These are phyloP conservation scores for Brachyhypopomus gauderio DNA, from an alignment of 2,113 vertebrate genomes.

Conservation along the genomic window DNA sequence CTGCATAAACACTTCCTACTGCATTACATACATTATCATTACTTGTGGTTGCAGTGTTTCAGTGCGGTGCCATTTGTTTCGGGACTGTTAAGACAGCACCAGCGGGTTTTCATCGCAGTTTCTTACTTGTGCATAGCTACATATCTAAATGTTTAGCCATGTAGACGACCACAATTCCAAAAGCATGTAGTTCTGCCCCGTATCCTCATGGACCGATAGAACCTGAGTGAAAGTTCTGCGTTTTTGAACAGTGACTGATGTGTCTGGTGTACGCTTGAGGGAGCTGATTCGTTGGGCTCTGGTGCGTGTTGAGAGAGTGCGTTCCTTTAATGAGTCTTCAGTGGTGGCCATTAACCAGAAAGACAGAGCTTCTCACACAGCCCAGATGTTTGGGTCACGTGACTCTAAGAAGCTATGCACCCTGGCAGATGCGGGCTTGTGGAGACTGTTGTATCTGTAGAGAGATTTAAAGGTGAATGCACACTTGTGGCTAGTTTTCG, in stretches of 20 bases:
- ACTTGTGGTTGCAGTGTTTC: slow-evolving; percentile 14
- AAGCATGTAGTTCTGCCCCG: background rate
- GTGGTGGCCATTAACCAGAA: slow-evolving; percentile 22
- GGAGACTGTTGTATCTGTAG: background rate
- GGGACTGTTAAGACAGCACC: background rate
- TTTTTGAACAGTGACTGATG: background rate
- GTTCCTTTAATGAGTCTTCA: slow-evolving; percentile 21
- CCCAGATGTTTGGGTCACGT: slow-evolving; percentile 20
- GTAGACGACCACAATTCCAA: too few relatives aligned
- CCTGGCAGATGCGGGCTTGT: background rate
- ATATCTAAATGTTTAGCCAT: background rate
- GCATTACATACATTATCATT: slow-evolving; percentile 29
- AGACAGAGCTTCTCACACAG: slow-evolving; percentile 1
- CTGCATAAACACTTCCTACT: slow-evolving; percentile 38
- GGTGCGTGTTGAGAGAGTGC: background rate
- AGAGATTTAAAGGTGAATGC: background rate
- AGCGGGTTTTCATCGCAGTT: background rate
- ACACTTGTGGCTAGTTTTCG: background rate
- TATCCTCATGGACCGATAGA: background rate
- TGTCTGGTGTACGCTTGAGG: background rate
- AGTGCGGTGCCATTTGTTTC: slow-evolving; percentile 26
- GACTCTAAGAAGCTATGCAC: background rate
- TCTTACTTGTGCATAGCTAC: background rate
- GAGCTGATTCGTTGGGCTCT: slow-evolving; percentile 10
- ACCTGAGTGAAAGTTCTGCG: background rate